Conservation (phyloP, 2,797 vertebrate genomes). For the Rhinatrema bivittatum region DNA sequence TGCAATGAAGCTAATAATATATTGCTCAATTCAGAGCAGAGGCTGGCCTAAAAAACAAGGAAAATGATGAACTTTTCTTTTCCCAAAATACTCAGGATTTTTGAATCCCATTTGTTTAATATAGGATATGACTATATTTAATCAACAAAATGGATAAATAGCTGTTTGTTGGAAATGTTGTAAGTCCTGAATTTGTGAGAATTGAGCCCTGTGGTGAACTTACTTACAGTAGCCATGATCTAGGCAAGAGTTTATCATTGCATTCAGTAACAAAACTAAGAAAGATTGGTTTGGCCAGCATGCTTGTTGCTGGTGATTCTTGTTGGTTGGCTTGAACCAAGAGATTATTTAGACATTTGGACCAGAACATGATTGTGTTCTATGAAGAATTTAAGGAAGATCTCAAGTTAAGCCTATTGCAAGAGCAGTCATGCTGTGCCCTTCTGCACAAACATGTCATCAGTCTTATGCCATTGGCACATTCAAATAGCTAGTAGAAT, state of each 20-base stretch:
- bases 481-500: conserved; percentile 46
- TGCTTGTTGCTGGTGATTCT: conserved; percentile 21
- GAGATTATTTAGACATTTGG: conserved; percentile 42
- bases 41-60: too few relatives aligned
- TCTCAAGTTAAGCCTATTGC: conserved; percentile 47
- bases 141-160: too few relatives aligned
- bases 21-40: too few relatives aligned
- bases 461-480: conserved; percentile 58
- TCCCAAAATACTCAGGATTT: too few relatives aligned
- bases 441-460: conserved; percentile 44
- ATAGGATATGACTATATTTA: too few relatives aligned
- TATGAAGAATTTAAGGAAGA: conserved; percentile 62
- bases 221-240: conserved; percentile 12
- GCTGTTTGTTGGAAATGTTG: too few relatives aligned
- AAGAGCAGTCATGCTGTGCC: conserved; percentile 50
- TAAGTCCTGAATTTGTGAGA: too few relatives aligned
- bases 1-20: too few relatives aligned
- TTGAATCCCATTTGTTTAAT: too few relatives aligned
- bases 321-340: conserved; percentile 30
- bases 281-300: conserved; percentile 27
- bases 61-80: too few relatives aligned
- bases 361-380: conserved; percentile 24
- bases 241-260: conserved; percentile 19
- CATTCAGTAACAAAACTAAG: conserved; percentile 19
- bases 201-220: too few relatives aligned